Conservation (phyloP, 1,140 invertebrate genomes). For the Meloidogyne hapla region DNA sequence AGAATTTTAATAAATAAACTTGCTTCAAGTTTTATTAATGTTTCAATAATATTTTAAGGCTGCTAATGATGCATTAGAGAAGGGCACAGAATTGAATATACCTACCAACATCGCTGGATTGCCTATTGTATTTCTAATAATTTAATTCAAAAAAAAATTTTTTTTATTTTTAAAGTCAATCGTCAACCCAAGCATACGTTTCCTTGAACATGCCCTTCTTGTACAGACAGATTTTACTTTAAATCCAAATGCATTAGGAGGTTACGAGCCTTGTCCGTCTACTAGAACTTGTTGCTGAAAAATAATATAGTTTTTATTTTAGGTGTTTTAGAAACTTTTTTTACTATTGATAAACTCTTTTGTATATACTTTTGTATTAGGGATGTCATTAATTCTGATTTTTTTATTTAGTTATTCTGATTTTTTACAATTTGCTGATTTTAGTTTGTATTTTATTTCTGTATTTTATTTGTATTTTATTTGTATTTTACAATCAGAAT, state of each 20-base stretch:
- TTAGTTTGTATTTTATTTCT: background rate
- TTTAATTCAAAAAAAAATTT: background rate
- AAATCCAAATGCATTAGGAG: constrained; percentile 31
- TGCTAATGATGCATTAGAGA: constrained; percentile 52
- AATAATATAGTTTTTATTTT: background rate
- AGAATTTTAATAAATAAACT: background rate
- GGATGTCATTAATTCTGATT: no score
- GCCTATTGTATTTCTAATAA: constrained; percentile 40
- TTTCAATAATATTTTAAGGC: constrained; percentile 44
- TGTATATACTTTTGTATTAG: no score
- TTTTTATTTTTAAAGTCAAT: constrained; percentile 28
- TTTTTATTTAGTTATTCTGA: background rate
- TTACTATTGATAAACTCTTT: no score
- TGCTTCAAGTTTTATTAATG: background rate
- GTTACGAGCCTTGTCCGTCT: constrained; percentile 11
- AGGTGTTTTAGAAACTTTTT: background rate
- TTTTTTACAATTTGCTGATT: background rate
- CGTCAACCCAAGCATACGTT: constrained; percentile 52
- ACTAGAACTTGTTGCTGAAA: background rate
- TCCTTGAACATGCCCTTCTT: constrained; percentile 61
- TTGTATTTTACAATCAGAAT: background rate
- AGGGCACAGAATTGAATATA: constrained; percentile 52
- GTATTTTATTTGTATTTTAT: background rate
- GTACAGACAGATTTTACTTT: constrained; percentile 58
- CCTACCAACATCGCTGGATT: constrained; percentile 49